Conservation (phyloP, 2,113 vertebrate genomes). For the Macquaria ambigua region DNA sequence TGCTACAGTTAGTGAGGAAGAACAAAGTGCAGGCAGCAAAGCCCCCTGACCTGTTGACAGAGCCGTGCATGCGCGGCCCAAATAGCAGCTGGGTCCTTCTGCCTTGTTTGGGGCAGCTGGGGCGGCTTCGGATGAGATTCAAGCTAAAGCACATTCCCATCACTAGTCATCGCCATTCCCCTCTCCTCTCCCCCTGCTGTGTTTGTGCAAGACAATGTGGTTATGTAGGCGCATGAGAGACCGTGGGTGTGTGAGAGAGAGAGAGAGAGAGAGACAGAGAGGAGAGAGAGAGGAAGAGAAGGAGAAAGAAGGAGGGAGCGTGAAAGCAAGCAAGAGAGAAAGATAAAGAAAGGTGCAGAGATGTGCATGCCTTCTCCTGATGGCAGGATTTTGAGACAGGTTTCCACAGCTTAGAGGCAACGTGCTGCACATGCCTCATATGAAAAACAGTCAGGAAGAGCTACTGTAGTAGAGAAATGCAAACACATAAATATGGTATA, state of each 20-base stretch:
- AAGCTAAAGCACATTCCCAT: constrained; percentile 53
- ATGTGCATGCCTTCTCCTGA: neutral
- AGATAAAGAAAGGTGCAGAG: constrained; percentile 15
- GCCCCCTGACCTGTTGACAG: constrained; percentile 55
- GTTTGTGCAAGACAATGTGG: constrained; percentile 54
- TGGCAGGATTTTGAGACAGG: constrained; percentile 5
- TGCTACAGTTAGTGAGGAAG: constrained; percentile 32
- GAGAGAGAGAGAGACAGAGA: constrained; percentile 4
- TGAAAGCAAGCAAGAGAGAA: neutral
- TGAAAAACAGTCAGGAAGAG: neutral
- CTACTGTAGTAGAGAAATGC: neutral
- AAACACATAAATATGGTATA: neutral
- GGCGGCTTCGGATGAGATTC: constrained; percentile 41
- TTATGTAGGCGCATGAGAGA: constrained; percentile 38
- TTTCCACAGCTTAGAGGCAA: constrained; percentile 1
- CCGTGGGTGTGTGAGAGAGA: constrained; percentile 21
- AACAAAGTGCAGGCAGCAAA: constrained; percentile 32
- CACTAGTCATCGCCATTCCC: constrained; percentile 38
- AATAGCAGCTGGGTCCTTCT: constrained; percentile 62
- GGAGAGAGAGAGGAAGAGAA: neutral
- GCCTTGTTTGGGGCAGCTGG: constrained; percentile 38
- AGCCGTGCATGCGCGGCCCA: constrained; percentile 20
- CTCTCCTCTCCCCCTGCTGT: constrained; percentile 22
- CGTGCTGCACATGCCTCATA: constrained; percentile 1
- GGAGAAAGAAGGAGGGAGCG: constrained; percentile 18